phyloP scores from a whole-genome alignment of 2,113 vertebrate genomes.

The Steatornis caripensis region DNA sequence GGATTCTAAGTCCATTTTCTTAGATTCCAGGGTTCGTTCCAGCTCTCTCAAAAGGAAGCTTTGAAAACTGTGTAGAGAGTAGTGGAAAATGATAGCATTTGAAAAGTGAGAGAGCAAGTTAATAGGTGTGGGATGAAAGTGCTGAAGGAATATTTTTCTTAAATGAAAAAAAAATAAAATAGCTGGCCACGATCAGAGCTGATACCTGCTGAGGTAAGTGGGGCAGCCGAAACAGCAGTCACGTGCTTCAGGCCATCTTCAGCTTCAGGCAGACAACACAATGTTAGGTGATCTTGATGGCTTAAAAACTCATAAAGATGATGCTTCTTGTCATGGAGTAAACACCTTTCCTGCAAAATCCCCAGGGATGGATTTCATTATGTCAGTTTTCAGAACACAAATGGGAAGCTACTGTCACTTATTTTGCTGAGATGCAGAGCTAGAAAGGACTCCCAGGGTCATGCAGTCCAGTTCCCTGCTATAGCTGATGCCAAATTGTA shows the following conservation, averaged over 20 bases:
- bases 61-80: neutral
- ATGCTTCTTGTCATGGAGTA: neutral
- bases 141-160: neutral
- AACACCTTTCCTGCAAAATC: neutral
- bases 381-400: neutral
- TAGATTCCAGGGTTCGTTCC: neutral
- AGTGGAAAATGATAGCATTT: neutral
- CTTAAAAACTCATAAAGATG: neutral
- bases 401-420: neutral
- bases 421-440: neutral
- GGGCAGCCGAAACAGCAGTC: neutral
- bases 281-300: neutral
- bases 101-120: neutral
- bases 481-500: neutral
- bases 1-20: neutral
- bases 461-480: neutral
- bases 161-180: no score
- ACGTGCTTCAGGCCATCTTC: neutral
- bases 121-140: neutral
- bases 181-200: neutral
- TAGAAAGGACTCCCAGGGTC: neutral
- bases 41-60: neutral
- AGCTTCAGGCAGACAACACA: neutral
- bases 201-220: neutral
- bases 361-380: neutral